Percentiles rank a stretch among this genome's conserved stretches.
phyloP scores from a whole-genome alignment of 2,113 vertebrate species.

The Sorex araneus region DNA sequence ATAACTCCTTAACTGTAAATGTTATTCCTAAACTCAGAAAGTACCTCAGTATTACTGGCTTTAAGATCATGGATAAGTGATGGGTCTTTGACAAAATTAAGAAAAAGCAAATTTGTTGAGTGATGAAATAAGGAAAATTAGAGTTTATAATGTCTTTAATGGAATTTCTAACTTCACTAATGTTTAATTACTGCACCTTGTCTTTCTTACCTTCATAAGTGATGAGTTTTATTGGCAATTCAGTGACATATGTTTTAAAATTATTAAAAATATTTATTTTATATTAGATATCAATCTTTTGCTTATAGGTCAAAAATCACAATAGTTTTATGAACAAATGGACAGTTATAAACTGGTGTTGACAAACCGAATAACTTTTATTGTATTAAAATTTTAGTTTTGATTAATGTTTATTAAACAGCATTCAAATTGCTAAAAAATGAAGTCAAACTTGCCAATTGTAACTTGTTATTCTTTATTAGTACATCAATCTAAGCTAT shows the following conservation, averaged over 20 bases:
- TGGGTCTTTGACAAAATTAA: slow-evolving; percentile 35
- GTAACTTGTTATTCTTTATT: neutral
- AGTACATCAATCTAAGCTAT: neutral
- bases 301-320: slow-evolving; percentile 33
- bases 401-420: slow-evolving; percentile 4
- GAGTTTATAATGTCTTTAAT: slow-evolving; percentile 9
- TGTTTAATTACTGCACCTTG: neutral
- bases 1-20: slow-evolving; percentile 51
- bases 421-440: neutral
- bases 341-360: neutral
- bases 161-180: neutral
- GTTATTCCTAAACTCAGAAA: slow-evolving; percentile 34
- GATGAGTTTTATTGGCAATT: neutral
- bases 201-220: neutral
- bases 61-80: neutral
- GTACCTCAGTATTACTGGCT: slow-evolving; percentile 1
- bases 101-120: neutral
- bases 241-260: neutral
- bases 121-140: slow-evolving; percentile 35
- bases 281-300: slow-evolving; percentile 6
- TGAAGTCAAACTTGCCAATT: neutral
- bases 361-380: neutral
- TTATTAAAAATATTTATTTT: slow-evolving; percentile 34
- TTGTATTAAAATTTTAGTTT: slow-evolving; percentile 36
- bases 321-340: slow-evolving; percentile 27